Base-by-base conservation (phyloP, 2,113 vertebrate species). In the Philantomba maxwellii region DNA sequence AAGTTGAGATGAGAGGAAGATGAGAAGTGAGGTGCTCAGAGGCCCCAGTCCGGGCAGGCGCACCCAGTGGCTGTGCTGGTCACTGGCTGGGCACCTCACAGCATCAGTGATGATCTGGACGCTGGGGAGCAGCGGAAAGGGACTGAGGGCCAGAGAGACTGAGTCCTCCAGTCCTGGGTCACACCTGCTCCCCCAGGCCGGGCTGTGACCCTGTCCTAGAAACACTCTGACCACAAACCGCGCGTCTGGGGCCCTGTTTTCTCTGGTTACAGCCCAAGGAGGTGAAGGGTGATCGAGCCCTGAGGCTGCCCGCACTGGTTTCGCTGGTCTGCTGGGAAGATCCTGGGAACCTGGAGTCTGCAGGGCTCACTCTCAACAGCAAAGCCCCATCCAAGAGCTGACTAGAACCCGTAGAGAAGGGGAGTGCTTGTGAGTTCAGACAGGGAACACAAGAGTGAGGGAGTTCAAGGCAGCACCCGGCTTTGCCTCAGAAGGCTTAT, bases 41-140 rank as follows among this genome's bases (percentile, higher is more conserved):
- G 53, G 16, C 7, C 70, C 62, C 25, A 25, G 47, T 49, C 9
- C 14, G 6, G 43, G 58, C 4, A 43, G 43, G 60, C 28, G 0
- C 4, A 6, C 28, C 39, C 62, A 6, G 0, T 0, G 51, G 25
- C 28, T 16, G 9, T 1, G 21, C 36, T 53, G 33, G 53, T 21
- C 1, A 1, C 73, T 81, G 47, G 51, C 11, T 6, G 4, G 45
- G 25, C 4, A 11, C 25, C 26, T 87, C 2, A 0, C 0, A 30
- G 43, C 16, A 17, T 39, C 2, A 55, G 36, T 23, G 30, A 13
- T 58, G 30, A 45, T 10, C 36, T 33, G 16, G 64, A 28, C 4
- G 4, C 15, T 8, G 13, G 39, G 57, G 39, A 70, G 39, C 33
- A 13, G 26, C 21, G 6, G 26, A 49, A 57, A 26, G 39, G 51